A percentile compares a stretch with the other conserved stretches of the same genome.
Evolutionary conservation across 1,140 invertebrate genomes (phyloP).

Genomic region (Colletes gigas): DNA sequence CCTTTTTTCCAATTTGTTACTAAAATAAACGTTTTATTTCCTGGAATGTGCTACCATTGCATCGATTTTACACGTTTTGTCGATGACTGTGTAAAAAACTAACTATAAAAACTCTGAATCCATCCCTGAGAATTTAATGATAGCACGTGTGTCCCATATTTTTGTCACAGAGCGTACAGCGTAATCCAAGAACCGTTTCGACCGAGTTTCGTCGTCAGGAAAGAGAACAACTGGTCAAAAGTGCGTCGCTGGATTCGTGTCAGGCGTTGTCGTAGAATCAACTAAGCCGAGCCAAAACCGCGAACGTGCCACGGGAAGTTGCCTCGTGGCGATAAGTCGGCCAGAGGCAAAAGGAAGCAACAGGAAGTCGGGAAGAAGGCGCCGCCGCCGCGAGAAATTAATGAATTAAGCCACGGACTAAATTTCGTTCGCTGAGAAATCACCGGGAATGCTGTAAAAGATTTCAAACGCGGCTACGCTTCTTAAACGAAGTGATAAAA

Average conservation of each 20-base stretch:
- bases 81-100: too few relatives aligned
- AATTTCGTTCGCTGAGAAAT: constrained; percentile 1
- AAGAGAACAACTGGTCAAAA: neutral
- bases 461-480: neutral
- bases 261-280: constrained; percentile 51
- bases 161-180: too few relatives aligned
- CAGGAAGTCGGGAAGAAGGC: constrained; percentile 49
- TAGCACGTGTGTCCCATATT: too few relatives aligned
- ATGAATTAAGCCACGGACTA: constrained; percentile 51
- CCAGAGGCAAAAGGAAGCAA: constrained; percentile 59
- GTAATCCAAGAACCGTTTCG: neutral
- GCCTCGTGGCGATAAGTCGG: constrained; percentile 49
- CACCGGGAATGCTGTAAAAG: too few relatives aligned
- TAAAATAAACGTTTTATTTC: too few relatives aligned
- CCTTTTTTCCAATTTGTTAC: too few relatives aligned
- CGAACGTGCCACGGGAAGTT: constrained; percentile 66
- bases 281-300: constrained; percentile 46
- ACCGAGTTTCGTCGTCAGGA: constrained; percentile 9
- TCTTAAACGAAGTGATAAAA: neutral
- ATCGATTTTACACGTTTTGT: too few relatives aligned
- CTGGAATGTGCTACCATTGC: too few relatives aligned
- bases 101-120: too few relatives aligned
- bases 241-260: constrained; percentile 53
- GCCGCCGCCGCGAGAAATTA: constrained; percentile 32
- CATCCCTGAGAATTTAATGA: too few relatives aligned